phyloP scores from a whole-genome alignment of 2,113 vertebrate species.

The Esox niger region DNA sequence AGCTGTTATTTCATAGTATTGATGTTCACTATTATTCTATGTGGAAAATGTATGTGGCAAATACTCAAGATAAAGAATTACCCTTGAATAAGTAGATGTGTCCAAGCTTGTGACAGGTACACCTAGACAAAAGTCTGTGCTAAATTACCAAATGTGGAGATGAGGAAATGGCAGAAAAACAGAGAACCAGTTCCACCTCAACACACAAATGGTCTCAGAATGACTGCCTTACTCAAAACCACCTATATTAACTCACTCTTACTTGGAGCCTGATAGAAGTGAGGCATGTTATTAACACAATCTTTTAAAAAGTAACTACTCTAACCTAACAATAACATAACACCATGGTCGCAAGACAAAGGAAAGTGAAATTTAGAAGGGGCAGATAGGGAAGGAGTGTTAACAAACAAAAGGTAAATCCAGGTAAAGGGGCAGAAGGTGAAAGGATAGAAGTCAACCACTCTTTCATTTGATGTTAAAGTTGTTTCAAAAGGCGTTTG shows the following conservation, averaged over 20 bases:
- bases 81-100: too few species aligned
- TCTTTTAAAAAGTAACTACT: slow-evolving; percentile 44
- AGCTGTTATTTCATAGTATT: too few species aligned
- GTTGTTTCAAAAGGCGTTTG: not conserved
- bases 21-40: too few species aligned
- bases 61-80: too few species aligned
- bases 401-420: slow-evolving; percentile 15
- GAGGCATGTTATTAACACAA: not conserved
- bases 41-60: too few species aligned
- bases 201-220: too few species aligned
- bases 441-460: not conserved
- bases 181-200: too few species aligned
- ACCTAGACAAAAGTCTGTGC: too few species aligned
- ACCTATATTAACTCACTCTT: slow-evolving; percentile 27
- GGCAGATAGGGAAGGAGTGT: not conserved
- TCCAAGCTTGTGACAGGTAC: too few species aligned
- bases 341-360: not conserved
- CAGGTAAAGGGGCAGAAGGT: not conserved
- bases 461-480: not conserved
- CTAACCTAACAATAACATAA: slow-evolving; percentile 8
- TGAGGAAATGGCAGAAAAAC: too few species aligned
- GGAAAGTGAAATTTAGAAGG: not conserved
- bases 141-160: too few species aligned
- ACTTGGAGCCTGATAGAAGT: slow-evolving; percentile 8
- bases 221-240: too few species aligned